Conservation (phyloP, 2,888 invertebrate species). For the Eupithecia tripunctaria region DNA sequence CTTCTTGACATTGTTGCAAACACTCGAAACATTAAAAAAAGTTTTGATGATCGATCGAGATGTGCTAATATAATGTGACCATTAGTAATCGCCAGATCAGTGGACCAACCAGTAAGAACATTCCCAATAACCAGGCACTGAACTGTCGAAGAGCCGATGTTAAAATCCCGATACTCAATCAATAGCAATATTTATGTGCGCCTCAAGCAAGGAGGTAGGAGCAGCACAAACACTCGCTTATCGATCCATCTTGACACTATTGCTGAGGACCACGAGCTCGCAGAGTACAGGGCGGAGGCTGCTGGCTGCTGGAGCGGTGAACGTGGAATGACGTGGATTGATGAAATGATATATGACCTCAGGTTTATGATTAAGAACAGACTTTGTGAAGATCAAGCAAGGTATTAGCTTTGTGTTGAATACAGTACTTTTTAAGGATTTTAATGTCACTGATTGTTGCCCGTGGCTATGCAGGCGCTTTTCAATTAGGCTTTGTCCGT, state of each 20-base stretch:
- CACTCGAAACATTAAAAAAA: too few species aligned
- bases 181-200: conserved; percentile 19
- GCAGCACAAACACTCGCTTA: conserved; percentile 29
- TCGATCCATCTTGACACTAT: conserved; percentile 42
- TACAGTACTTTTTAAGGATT: too few species aligned
- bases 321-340: neutral
- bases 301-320: neutral
- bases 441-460: too few species aligned
- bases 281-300: conserved; percentile 10
- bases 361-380: too few species aligned
- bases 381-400: too few species aligned
- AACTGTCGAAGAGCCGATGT: neutral
- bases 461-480: too few species aligned
- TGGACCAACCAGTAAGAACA: neutral
- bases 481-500: too few species aligned
- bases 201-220: conserved; percentile 17
- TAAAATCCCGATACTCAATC: neutral
- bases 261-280: conserved; percentile 27
- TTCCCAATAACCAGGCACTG: too few species aligned
- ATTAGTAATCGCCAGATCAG: neutral
- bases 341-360: neutral
- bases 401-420: too few species aligned
- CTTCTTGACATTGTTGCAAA: too few species aligned
- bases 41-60: too few species aligned
- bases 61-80: neutral